Conservation (phyloP, 2,888 invertebrate genomes). For the Nomada fabriciana region DNA sequence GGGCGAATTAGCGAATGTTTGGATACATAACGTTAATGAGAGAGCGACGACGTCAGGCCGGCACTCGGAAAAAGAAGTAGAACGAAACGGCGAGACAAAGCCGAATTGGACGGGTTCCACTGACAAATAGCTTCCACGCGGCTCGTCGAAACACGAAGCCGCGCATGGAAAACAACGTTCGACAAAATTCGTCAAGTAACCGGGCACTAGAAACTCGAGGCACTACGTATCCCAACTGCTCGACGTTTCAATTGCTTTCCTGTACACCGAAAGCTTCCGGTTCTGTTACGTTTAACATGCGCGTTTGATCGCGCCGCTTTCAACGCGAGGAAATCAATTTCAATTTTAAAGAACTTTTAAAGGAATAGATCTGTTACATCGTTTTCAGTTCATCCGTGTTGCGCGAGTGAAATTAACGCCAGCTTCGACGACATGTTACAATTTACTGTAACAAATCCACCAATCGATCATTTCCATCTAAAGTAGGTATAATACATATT, state of each 20-base stretch:
- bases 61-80: conserved; percentile 7
- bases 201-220: too few species aligned
- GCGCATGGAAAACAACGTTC: conserved; percentile 18
- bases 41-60: conserved; percentile 16
- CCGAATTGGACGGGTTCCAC: conserved; percentile 29
- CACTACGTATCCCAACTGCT: neutral
- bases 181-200: conserved; percentile 34
- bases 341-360: neutral
- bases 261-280: neutral
- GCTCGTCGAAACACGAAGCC: conserved; percentile 27
- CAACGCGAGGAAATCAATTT: neutral
- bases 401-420: neutral
- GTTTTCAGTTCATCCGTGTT: neutral
- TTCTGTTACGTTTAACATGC: conserved; percentile 4
- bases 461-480: neutral
- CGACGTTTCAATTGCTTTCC: conserved; percentile 21
- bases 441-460: neutral
- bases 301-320: neutral
- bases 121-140: conserved; percentile 36
- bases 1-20: conserved; percentile 32
- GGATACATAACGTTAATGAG: conserved; percentile 51
- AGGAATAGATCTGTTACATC: too few species aligned
- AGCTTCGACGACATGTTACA: neutral
- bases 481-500: too few species aligned
- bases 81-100: conserved; percentile 18